Base-by-base conservation (phyloP, 2,797 vertebrate genomes). In the Galago senegalensis region DNA sequence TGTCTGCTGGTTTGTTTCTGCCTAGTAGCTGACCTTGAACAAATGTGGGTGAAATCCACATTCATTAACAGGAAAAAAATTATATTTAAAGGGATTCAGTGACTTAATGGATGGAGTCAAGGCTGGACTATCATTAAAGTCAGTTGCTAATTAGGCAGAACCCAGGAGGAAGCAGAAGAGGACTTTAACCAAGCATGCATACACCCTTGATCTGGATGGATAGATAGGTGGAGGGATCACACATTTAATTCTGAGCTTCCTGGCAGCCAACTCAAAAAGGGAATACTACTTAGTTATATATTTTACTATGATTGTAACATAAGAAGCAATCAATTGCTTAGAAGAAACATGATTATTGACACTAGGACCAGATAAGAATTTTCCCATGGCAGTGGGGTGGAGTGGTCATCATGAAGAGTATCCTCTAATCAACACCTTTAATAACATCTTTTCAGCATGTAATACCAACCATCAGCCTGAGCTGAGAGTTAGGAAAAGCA, bases 241-340 rank as follows among this genome's bases (percentile, higher is more conserved):
- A 25, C 0, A 43, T 84, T 92, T 73, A 76, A 88, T 93, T 93
- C 58, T 87, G 90, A 95, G 40, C 61, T 73, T 84, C 67, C 27
- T 46, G 65, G 61, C 2, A 90, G 46, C n/a, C 56, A 85, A 7
- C 11, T 70, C 56, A 34, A 70, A 65, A 87, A 92, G 16, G 3
- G 61, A 70, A 80, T n/a, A 2, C 23, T 72, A 7, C n/a, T 90
- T 23, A 13, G 16, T 46, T 84, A 81, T 60, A 12, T 92, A 60
- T 65, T 87, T 73, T 63, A 73, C 49, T 79, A 3, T 82, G 31
- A 80, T 37, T 49, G 37, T 46, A 83, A 65, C 4, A 40, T 89
- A 94, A 93, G 89, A 91, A 90, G 16, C 27, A 90, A 40, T 69
- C 21, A 67, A 31, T 49, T 63, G 49, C n/a, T 80, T 75, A 67